Percentiles rank a stretch among this genome's conserved stretches.
Conservation (phyloP, 2,113 vertebrate genomes). For the Meles meles region DNA sequence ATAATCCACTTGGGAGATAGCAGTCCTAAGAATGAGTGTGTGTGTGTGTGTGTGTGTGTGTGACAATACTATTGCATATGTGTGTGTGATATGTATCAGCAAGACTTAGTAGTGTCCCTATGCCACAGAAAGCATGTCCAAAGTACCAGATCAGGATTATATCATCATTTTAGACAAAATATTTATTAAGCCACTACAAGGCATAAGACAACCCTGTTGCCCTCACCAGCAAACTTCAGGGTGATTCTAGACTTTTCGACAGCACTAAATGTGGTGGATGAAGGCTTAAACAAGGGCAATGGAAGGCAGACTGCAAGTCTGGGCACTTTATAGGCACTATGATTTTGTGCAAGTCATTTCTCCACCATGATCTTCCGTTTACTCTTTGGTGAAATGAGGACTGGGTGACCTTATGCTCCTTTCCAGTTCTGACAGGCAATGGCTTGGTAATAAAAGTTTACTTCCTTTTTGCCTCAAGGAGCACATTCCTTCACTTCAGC, state of each 20-base stretch:
- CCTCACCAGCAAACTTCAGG: background rate
- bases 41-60: background rate
- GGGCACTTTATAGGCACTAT: background rate
- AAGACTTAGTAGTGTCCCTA: background rate
- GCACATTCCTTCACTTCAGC: conserved; percentile 4
- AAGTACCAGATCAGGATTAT: background rate
- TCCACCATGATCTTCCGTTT: background rate
- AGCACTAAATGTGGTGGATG: background rate
- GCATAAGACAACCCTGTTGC: background rate
- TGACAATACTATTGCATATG: background rate
- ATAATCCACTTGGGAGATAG: background rate
- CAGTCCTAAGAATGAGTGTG: background rate
- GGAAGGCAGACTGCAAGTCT: background rate
- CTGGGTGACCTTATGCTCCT: background rate
- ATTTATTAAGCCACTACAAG: background rate
- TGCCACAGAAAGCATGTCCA: background rate
- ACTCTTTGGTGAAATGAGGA: background rate
- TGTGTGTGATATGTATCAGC: background rate
- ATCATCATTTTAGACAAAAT: background rate
- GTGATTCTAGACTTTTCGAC: background rate
- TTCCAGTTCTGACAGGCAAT: background rate
- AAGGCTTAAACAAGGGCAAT: background rate
- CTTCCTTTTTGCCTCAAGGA: conserved; percentile 33
- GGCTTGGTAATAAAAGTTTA: background rate
- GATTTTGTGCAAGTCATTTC: background rate